Evolutionary conservation across 2,113 vertebrate species (phyloP), one percentile per base, ranked within the genome.

Genomic region (Epinephelus lanceolatus): DNA sequence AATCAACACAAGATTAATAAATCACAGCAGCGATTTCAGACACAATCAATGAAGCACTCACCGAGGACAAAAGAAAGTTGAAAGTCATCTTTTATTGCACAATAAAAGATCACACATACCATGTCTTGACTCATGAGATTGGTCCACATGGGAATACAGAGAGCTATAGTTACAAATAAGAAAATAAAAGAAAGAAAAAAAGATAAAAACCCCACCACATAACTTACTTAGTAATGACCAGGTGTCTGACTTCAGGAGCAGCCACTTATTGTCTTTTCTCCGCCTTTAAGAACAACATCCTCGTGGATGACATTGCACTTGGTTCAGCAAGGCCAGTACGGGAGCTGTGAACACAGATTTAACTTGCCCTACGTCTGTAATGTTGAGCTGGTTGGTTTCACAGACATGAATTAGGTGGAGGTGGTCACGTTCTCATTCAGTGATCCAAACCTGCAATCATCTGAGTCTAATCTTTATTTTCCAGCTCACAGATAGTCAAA

Each of bases 21-120:
- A 47, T 30, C 1, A 47, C 10, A 49, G 71, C 37, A 4, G n/a
- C 5, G 3, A 18, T 45, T 57, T 47, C n/a, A 14, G 3, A 8
- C 37, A 30, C 2, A 19, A n/a, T 30, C 4, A 5, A n/a, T 30
- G 6, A 86, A 75, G 56, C 51, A 84, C 15, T 57, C 37, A 52
- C 13, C 8, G 3, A 6, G 18, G 76, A 78, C 69, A 1, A 65
- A 4, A 62, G 67, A 91, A 94, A 92, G 89, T 94, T 95, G 91
- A 94, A 95, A 93, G 94, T 94, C 84, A 94, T 94, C 94, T 95
- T 96, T 96, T 95, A 95, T 95, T 95, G 93, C 94, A 95, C 93
- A 94, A 94, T 94, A 95, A 95, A 96, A 94, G 94, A 95, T 94
- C 91, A 94, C 91, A 94, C 75, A 88, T 87, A 94, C 91, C 93